Conservation (phyloP, 1,140 invertebrate species). For the Anagrus nilaparvatae region DNA sequence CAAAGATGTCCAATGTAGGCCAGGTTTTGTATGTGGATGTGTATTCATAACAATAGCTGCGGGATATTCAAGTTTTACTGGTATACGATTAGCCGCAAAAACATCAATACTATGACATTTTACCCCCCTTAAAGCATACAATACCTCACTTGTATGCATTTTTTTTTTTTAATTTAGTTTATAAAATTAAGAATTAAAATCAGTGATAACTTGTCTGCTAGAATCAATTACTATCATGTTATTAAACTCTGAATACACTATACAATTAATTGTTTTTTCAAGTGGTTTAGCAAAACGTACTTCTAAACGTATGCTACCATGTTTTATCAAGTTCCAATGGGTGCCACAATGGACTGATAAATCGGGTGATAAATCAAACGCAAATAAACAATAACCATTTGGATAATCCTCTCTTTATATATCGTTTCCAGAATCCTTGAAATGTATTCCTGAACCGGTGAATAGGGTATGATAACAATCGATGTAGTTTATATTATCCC, state of each 20-base stretch:
- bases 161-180: too few relatives aligned
- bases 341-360: slow-evolving; percentile 5
- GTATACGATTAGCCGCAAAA: too few relatives aligned
- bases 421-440: slow-evolving; percentile 20
- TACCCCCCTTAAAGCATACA: too few relatives aligned
- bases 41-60: neutral
- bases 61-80: too few relatives aligned
- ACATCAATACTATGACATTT: too few relatives aligned
- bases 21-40: neutral
- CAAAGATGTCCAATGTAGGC: neutral
- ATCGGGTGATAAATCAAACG: too few relatives aligned
- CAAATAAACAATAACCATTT: slow-evolving; percentile 22
- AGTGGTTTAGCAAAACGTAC: slow-evolving; percentile 25
- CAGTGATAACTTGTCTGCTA: slow-evolving; percentile 20
- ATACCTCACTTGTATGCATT: too few relatives aligned
- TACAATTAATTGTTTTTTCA: slow-evolving; percentile 24
- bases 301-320: slow-evolving; percentile 20
- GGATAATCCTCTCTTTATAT: slow-evolving; percentile 18
- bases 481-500: too few relatives aligned
- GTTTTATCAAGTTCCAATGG: slow-evolving; percentile 11
- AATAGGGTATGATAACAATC: slow-evolving; percentile 30
- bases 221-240: slow-evolving; percentile 26
- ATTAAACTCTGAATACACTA: slow-evolving; percentile 30
- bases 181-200: too few relatives aligned
- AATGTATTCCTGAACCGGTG: slow-evolving; percentile 28